A percentile compares a stretch with the other conserved stretches of the same genome.
Evolutionary conservation across 2,113 vertebrate genomes (phyloP).

Genomic region (Anoplopoma fimbria): DNA sequence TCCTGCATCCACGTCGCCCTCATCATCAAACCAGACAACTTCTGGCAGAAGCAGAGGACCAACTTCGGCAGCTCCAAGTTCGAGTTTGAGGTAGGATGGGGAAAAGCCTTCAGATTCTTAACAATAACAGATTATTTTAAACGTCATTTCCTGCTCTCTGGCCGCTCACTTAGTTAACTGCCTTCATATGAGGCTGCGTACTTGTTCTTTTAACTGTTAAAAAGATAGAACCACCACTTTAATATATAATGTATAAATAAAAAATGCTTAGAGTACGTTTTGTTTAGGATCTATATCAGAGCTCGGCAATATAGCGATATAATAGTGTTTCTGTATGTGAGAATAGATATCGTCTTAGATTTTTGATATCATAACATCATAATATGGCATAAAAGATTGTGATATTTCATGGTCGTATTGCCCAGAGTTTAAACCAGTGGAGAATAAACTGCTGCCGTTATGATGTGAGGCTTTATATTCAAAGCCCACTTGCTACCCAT

Average conservation of each 20-base stretch:
- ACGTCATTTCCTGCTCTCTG: not conserved
- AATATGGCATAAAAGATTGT: not conserved
- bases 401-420: not conserved
- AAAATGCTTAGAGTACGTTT: not conserved
- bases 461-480: not conserved
- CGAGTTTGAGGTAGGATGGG: conserved; percentile 94
- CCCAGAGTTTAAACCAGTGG: not conserved
- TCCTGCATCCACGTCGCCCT: conserved; percentile 99
- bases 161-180: not conserved
- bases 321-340: not conserved
- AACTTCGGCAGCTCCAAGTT: conserved; percentile 99
- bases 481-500: not conserved
- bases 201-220: not conserved
- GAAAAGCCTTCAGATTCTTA: not conserved
- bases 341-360: not conserved
- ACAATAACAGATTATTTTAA: not conserved
- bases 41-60: conserved; percentile 99
- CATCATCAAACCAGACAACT: conserved; percentile 99
- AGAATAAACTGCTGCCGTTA: not conserved
- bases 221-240: not conserved
- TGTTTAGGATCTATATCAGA: not conserved
- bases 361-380: not conserved
- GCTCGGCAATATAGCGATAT: not conserved
- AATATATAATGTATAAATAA: not conserved
- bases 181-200: not conserved